Conservation (phyloP, 1,140 invertebrate species). For the Penaeus japonicus region DNA sequence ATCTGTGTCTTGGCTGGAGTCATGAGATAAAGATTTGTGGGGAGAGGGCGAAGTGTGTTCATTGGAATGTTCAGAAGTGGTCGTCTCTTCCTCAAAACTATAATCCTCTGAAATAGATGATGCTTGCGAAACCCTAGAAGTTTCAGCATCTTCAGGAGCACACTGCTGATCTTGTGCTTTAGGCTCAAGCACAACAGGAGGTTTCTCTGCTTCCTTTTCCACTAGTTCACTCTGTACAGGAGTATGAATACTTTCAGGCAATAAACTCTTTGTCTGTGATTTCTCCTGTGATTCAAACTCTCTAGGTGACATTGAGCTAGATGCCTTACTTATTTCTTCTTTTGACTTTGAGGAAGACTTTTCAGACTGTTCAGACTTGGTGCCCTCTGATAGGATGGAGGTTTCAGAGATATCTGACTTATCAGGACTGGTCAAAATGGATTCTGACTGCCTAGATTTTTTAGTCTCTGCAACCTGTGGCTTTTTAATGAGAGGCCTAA, state of each 20-base stretch:
- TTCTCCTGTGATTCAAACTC: neutral
- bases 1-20: constrained; percentile 47
- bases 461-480: constrained; percentile 63
- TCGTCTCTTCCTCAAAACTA: constrained; percentile 36
- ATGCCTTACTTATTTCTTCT: neutral
- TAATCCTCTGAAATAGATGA: constrained; percentile 39
- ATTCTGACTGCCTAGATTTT: constrained; percentile 29
- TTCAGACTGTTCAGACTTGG: constrained; percentile 33
- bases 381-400: constrained; percentile 29
- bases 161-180: neutral
- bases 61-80: neutral
- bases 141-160: neutral
- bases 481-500: constrained; percentile 68
- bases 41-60: neutral
- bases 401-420: constrained; percentile 49
- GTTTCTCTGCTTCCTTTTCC: neutral
- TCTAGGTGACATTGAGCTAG: neutral
- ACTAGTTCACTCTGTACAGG: neutral
- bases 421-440: constrained; percentile 29
- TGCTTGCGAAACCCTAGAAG: neutral
- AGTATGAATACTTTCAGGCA: neutral
- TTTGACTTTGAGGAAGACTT: neutral
- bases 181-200: neutral
- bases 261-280: neutral
- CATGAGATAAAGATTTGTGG: constrained; percentile 22